Base-by-base conservation (phyloP, 2,888 invertebrate genomes). In the Drosophila incognita region DNA sequence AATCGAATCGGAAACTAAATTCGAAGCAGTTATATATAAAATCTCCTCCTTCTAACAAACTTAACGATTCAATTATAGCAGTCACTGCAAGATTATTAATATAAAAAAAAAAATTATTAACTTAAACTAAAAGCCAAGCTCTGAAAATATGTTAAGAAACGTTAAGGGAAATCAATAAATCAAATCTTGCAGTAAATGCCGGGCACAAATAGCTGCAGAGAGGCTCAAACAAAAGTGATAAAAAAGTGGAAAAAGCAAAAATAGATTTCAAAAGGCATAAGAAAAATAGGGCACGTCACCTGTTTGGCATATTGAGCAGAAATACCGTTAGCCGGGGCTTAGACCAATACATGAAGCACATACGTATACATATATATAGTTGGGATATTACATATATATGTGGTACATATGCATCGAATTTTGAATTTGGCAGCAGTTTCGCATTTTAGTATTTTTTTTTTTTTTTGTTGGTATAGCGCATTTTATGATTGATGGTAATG, bases 221-320 rank as follows among this genome's bases (percentile, higher is more conserved):
- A 27, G 40, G 46, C 8, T 54, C 21, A 13, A 18, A 5, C 38
- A 68, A 48, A 54, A 13, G 27, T 8, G 0, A 13, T 11, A 40
- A 24, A 69, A 35, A 27, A 35, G 35, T 49, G 6, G 1, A 29
- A 36, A 51, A 5, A 42, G 46, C 11, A 31, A 24, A 33, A 31
- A 31, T 18, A 31, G 8, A 13, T 42, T 46, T 29, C 2, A 60
- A 51, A 51, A 58, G 21, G 27, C 27, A 4, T 53, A 38, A 10
- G n/a, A n/a, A 58, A 56, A 46, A 15, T 13, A 46, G 8, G 8
- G 69, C 77, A 79, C 66, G 62, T 79, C 82, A 82, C 80, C 75
- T 80, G 80, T 56, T 63, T 63, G 57, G 64, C 54, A 62, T 70
- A 64, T 75, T n/a, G 63, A 54, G 58, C 58, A 54, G 56, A 52